Conservation (phyloP, 2,113 vertebrate genomes). For the Callipepla californica region DNA sequence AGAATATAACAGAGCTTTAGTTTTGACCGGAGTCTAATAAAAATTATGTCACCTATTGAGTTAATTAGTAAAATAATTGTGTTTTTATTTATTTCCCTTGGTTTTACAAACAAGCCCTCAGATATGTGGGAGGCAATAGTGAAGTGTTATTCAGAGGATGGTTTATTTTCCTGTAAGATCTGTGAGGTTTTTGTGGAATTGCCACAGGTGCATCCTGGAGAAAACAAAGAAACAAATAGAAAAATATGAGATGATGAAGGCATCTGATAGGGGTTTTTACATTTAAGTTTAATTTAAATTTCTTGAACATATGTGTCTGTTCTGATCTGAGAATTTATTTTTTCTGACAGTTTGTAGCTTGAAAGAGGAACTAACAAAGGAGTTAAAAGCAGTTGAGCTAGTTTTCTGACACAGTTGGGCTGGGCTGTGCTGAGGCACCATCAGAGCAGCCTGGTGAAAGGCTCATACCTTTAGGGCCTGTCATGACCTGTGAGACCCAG, state of each 20-base stretch:
- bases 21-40: neutral
- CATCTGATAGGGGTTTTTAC: neutral
- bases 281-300: neutral
- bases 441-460: neutral
- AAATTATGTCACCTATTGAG: fast-evolving
- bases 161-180: neutral
- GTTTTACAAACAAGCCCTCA: neutral
- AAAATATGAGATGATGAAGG: neutral
- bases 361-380: neutral
- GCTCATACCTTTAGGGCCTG: neutral
- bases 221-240: neutral
- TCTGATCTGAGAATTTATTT: neutral
- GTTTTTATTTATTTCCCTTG: neutral
- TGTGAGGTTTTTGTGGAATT: neutral
- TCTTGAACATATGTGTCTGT: neutral
- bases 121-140: neutral
- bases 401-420: neutral
- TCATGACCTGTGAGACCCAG: neutral
- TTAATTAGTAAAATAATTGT: neutral
- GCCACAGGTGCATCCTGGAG: neutral
- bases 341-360: neutral
- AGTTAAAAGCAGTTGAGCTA: neutral
- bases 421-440: neutral
- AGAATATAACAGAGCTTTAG: neutral
- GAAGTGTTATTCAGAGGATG: neutral